Evolutionary conservation across 2,113 vertebrate genomes (phyloP).

Genomic region (Peromyscus maniculatus): DNA sequence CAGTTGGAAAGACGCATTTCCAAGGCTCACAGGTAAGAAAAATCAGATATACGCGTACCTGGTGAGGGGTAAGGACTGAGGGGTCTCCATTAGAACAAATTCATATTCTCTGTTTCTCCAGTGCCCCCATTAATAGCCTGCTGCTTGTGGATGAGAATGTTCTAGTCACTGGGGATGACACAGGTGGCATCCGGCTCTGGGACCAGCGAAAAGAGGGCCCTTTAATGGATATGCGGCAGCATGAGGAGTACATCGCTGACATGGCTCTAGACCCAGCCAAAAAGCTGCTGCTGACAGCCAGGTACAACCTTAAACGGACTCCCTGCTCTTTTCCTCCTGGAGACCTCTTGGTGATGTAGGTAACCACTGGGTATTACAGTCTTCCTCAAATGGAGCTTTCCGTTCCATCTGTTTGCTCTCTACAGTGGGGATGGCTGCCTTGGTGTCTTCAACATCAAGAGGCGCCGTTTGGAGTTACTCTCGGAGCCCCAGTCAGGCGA

Average conservation of each 20-base stretch:
- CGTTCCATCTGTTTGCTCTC: not conserved
- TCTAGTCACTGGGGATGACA: slow-evolving; percentile 95
- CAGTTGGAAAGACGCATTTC: slow-evolving; percentile 92
- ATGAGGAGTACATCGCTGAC: slow-evolving; percentile 96
- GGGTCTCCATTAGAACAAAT: not conserved
- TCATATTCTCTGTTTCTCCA: slow-evolving; percentile 67
- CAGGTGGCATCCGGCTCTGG: slow-evolving; percentile 94
- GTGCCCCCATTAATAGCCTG: slow-evolving; percentile 92
- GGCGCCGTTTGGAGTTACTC: slow-evolving; percentile 94
- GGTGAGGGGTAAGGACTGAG: not conserved
- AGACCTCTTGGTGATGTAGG: not conserved
- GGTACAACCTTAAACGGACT: slow-evolving; percentile 83
- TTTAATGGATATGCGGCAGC: slow-evolving; percentile 95
- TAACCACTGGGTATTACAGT: not conserved
- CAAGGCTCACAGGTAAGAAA: slow-evolving; percentile 92
- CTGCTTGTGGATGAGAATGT: slow-evolving; percentile 94
- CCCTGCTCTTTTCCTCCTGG: too few species aligned
- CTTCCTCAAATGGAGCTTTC: not conserved
- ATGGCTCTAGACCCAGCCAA: slow-evolving; percentile 92
- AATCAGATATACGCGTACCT: not conserved
- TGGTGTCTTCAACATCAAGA: slow-evolving; percentile 95
- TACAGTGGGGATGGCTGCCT: slow-evolving; percentile 95
- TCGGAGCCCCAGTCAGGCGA: slow-evolving; percentile 96
- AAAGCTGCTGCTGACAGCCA: slow-evolving; percentile 94
- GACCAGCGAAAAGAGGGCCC: slow-evolving; percentile 93